These are phyloP conservation scores for Pharmacophagus antenor DNA, from an alignment of 2,888 invertebrate species.

Conservation along the genomic window DNA sequence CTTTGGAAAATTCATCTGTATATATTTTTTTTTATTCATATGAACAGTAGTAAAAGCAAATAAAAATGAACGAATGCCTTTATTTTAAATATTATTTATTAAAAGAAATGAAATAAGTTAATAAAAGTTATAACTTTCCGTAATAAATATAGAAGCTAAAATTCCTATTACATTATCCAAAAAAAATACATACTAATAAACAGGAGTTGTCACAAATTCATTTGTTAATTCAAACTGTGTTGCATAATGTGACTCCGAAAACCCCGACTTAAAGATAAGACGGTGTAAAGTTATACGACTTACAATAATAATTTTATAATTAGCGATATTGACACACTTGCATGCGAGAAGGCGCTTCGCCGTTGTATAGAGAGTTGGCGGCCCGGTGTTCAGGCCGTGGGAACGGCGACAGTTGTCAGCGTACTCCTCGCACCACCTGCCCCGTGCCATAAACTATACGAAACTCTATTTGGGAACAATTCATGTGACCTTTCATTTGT, in stretches of 20 bases:
- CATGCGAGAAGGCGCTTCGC: slow-evolving; percentile 45
- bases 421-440: slow-evolving; percentile 54
- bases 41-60: no score
- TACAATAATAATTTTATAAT: slow-evolving; percentile 60
- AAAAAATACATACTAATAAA: no score
- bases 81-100: no score
- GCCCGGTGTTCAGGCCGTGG: slow-evolving; percentile 74
- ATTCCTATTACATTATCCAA: no score
- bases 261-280: background rate
- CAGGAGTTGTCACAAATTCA: no score
- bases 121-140: no score
- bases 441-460: slow-evolving; percentile 67
- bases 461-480: slow-evolving; percentile 70
- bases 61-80: no score
- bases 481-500: slow-evolving; percentile 61
- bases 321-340: slow-evolving; percentile 71
- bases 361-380: slow-evolving; percentile 33
- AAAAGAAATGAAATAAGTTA: no score
- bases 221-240: background rate
- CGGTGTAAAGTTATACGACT: background rate
- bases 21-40: no score
- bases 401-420: slow-evolving; percentile 75
- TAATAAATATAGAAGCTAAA: no score
- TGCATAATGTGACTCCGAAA: background rate
- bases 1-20: no score